Conservation (phyloP, 2,797 vertebrate species). For the Pantherophis alleghaniensis region DNA sequence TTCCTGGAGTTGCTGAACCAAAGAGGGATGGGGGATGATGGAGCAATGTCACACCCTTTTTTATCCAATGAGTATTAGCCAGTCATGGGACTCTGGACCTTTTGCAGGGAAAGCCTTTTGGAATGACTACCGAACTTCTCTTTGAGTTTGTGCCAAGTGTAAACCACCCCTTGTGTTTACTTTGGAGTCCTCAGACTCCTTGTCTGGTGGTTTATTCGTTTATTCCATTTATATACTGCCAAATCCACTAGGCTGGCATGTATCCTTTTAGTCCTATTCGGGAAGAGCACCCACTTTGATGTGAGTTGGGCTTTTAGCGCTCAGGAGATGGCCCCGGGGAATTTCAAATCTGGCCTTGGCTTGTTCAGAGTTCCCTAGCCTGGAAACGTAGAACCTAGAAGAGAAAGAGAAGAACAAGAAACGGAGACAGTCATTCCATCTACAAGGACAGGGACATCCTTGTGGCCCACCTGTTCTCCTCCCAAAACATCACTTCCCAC, state of each 20-base stretch:
- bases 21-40: background rate
- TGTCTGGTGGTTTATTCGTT: background rate
- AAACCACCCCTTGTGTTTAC: background rate
- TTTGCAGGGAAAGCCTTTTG: background rate
- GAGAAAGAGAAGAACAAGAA: background rate
- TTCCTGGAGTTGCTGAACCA: background rate
- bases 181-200: background rate
- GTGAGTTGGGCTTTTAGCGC: background rate
- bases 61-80: slow-evolving; percentile 16
- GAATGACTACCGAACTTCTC: background rate
- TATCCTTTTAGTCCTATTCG: background rate
- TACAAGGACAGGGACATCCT: background rate
- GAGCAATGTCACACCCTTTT: slow-evolving; percentile 3
- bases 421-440: background rate
- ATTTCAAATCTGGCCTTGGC: background rate
- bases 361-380: background rate
- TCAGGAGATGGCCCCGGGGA: background rate
- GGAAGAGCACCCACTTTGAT: background rate
- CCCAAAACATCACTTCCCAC: background rate
- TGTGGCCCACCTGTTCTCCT: background rate
- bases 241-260: background rate
- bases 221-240: background rate
- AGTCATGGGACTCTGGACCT: background rate
- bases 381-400: background rate
- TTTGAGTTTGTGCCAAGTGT: background rate